Conservation (phyloP, 1,140 invertebrate species). For the Akabosia matsudoensis region DNA sequence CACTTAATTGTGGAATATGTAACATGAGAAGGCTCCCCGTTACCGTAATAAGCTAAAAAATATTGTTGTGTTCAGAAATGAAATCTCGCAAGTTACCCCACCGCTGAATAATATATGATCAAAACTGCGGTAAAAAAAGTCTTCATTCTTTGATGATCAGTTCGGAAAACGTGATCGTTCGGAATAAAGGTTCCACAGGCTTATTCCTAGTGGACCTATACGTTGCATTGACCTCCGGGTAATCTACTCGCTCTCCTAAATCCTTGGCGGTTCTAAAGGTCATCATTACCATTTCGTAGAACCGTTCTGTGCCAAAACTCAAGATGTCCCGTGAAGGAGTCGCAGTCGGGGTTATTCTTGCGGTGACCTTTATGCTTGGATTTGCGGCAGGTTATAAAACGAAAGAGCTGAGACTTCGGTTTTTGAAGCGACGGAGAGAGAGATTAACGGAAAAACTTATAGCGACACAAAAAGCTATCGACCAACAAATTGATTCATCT, state of each 20-base stretch:
- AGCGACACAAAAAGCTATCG: conserved; percentile 50
- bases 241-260: too few relatives aligned
- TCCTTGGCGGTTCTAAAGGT: not conserved
- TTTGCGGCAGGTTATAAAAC: conserved; percentile 49
- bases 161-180: too few relatives aligned
- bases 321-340: conserved; percentile 26
- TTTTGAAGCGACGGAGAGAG: conserved; percentile 49
- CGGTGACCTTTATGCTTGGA: conserved; percentile 46
- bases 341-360: conserved; percentile 32
- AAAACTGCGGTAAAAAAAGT: too few relatives aligned
- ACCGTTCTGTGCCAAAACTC: not conserved
- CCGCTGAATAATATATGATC: too few relatives aligned
- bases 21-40: not conserved
- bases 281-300: not conserved
- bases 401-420: conserved; percentile 49
- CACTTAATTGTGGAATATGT: not conserved
- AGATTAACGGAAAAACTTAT: conserved; percentile 48
- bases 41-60: too few relatives aligned
- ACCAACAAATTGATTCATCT: conserved; percentile 41
- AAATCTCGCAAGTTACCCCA: too few relatives aligned
- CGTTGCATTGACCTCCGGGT: too few relatives aligned
- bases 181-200: too few relatives aligned
- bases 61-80: too few relatives aligned
- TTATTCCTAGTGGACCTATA: too few relatives aligned
- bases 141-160: too few relatives aligned